Evolutionary conservation across 2,888 invertebrate species (phyloP).

Genomic region (Palloptera scutellata): DNA sequence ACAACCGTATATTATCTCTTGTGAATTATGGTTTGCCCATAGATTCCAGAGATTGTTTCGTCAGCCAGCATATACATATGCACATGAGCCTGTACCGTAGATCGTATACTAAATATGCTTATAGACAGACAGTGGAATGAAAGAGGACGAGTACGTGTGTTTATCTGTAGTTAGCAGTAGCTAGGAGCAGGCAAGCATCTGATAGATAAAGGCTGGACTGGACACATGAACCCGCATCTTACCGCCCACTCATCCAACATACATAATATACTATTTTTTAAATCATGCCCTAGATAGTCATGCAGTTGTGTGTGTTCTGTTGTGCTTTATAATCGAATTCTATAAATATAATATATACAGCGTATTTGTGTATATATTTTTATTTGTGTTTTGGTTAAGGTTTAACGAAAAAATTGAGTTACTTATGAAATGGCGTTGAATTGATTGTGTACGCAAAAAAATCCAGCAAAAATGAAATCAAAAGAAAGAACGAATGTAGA

Average conservation of each 20-base stretch:
- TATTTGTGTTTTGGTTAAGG: background rate
- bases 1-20: slow-evolving; percentile 50
- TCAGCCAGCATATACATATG: background rate
- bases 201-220: too few relatives aligned
- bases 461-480: background rate
- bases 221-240: too few relatives aligned
- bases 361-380: too few relatives aligned
- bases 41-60: slow-evolving; percentile 34
- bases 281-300: background rate
- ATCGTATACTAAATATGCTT: too few relatives aligned
- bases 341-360: too few relatives aligned
- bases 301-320: background rate
- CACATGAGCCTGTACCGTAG: too few relatives aligned
- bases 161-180: too few relatives aligned
- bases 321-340: slow-evolving; percentile 25
- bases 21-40: slow-evolving; percentile 54
- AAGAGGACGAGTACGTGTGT: too few relatives aligned
- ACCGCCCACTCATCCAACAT: too few relatives aligned
- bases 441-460: background rate
- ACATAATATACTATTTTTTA: too few relatives aligned
- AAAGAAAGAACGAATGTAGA: background rate
- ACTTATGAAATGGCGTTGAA: slow-evolving; percentile 52
- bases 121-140: too few relatives aligned
- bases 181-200: too few relatives aligned
- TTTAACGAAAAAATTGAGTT: slow-evolving; percentile 48